Evolutionary conservation across 2,113 vertebrate genomes (phyloP), one percentile per base, ranked within the genome.

Genomic region (Pedionomus torquatus): DNA sequence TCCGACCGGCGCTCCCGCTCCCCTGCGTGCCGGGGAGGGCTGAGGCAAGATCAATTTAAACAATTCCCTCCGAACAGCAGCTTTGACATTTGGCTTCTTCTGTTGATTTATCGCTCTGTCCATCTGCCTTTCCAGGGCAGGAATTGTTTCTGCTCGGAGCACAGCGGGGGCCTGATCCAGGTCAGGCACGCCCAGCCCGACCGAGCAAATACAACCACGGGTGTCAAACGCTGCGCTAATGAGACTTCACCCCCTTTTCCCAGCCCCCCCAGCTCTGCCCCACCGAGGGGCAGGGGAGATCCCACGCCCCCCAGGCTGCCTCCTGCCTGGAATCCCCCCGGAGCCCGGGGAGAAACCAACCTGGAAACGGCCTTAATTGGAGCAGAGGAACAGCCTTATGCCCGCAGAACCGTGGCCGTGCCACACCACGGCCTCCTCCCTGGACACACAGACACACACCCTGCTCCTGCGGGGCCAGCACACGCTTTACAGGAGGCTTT

Each of bases 91-190:
- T 77, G 89, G 72, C 93, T 63, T 20, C 83, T 91, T 39, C 64
- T 71, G 81, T 77, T 86, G 76, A 92, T 92, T 89, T 92, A 95
- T 86, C 54, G n/a, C 77, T 43, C 70, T 35, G 82, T 82, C 88
- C 83, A 51, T 72, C 88, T 68, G 88, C 92, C 66, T 87, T 46
- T 80, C 11, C 80, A 28, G 71, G 61, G 70, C 60, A 77, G 70
- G 85, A 12, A 93, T 41, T 64, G 75, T 31, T 63, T 37, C 83
- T 64, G 68, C 78, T 52, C 20, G 13, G 4, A 44, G 70, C 65
- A 11, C 90, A 79, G 65, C 46, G 13, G 92, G 90, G 85, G 79
- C 66, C 87, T 71, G 60, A 46, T 55, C 79, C 57, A 15, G 85
- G 69, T 69, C 85, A 75, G 74, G 74, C 49, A 18, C 84, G 35